Percentiles rank a stretch among this genome's conserved stretches.
phyloP scores from a whole-genome alignment of 2,888 invertebrate genomes.

The Aspidiotus destructor region DNA sequence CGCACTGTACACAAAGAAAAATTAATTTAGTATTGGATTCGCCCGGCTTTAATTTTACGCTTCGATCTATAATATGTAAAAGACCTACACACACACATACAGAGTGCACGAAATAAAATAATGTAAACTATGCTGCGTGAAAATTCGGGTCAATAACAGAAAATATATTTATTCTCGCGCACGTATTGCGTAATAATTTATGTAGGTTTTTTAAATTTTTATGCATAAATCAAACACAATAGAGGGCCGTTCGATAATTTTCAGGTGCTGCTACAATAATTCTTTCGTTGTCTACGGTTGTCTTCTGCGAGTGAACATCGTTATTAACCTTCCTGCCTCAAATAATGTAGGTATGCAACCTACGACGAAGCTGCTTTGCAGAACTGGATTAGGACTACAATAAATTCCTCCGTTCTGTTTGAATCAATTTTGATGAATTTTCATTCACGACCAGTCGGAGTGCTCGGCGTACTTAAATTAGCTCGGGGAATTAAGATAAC shows the following conservation, averaged over 20 bases:
- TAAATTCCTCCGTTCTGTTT: no score
- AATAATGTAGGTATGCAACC: not conserved
- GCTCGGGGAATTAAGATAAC: no score
- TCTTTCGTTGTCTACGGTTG: not conserved
- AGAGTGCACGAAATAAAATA: not conserved
- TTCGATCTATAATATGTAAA: conserved; percentile 2
- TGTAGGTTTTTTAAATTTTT: conserved; percentile 1
- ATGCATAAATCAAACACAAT: conserved; percentile 2
- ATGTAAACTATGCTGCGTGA: not conserved
- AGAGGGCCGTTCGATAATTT: no score
- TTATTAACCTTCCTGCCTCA: not conserved
- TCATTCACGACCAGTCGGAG: no score
- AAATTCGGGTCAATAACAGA: conserved; percentile 31
- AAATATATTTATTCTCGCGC: conserved; percentile 12
- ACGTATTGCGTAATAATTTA: conserved; percentile 11
- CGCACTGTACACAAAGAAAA: conserved; percentile 19
- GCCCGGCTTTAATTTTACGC: conserved; percentile 29
- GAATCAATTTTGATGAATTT: no score
- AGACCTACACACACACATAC: no score
- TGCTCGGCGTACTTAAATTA: no score
- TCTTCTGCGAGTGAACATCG: not conserved
- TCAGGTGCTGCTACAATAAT: not conserved
- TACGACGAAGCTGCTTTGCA: no score
- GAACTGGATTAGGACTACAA: no score
- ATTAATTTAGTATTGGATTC: conserved; percentile 32